Evolutionary conservation across 2,113 vertebrate species (phyloP).

Genomic region (Neolamprologus modestus): DNA sequence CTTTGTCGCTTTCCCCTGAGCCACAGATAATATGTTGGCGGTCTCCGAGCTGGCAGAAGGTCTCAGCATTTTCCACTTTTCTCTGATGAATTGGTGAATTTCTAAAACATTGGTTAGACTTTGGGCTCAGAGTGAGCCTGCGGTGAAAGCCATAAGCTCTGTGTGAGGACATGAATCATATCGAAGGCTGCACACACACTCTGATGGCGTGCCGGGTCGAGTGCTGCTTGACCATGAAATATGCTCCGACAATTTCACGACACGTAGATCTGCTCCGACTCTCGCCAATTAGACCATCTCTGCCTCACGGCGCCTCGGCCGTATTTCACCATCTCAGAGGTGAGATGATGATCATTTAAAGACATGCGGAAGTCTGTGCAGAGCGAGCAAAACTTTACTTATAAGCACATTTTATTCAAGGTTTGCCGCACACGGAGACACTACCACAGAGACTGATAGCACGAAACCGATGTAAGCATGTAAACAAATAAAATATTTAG

Average conservation of each 20-base stretch:
- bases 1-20: background rate
- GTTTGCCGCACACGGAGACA: accelerated
- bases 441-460: background rate
- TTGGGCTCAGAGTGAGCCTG: background rate
- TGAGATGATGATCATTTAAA: background rate
- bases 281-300: background rate
- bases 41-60: background rate
- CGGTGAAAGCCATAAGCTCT: background rate
- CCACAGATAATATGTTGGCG: background rate
- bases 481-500: background rate
- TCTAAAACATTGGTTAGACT: background rate
- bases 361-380: background rate
- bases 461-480: background rate
- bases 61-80: background rate
- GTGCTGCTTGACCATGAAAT: background rate
- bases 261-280: background rate
- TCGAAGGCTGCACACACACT: background rate
- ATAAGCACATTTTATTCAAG: background rate
- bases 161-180: background rate
- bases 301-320: background rate
- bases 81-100: background rate
- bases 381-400: background rate
- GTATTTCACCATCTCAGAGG: background rate
- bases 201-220: background rate
- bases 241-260: background rate